Base-by-base conservation (phyloP, 2,888 invertebrate species). In the Seira musarum region DNA sequence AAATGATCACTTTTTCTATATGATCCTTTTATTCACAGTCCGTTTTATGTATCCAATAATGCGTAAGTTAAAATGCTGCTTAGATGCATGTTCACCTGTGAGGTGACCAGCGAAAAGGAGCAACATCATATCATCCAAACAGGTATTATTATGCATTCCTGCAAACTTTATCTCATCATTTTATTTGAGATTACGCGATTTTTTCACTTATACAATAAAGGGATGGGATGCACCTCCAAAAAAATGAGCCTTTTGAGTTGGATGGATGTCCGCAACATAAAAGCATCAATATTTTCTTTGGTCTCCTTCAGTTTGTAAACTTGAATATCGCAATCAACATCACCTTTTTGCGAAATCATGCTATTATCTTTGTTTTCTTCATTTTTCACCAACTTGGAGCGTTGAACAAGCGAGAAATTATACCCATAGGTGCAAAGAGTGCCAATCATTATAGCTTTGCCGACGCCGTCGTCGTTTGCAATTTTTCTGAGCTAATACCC, bases 291-390 rank as follows among this genome's bases (percentile, higher is more conserved):
- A 66, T 61, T 72, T 70, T 71, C 66, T 67, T 78, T 61, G 21
- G 67, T 21, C 61, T 66, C 71, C 46, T 78, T 78, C 78, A 78
- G 78, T 78, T 71, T 22, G 66, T 72, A 78, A 72, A 78, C 71
- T 78, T 71, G 66, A 78, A 67, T 78, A 78, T 78, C 67, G 78
- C 78, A 78, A 78, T 78, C 78, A 71, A 78, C 78, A 78, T 78
- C 78, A 67, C 46, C 30, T 78, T 24, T 22, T 57, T 70, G 64
- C 71, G 78, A 64, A 71, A 71, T 70, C 70, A 30, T 30, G 30
- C 30, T 30, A 30, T 30, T 30, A 30, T 30, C 30, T 30, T 30
- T 30, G 30, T 30, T 30, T 30, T 30, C 30, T 30, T 30, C 30
- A 30, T 30, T 30, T 30, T 30, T 30, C 30, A 30, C 30, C 30